Evolutionary conservation across 2,113 vertebrate genomes (phyloP).

Genomic region (Scomber colias): DNA sequence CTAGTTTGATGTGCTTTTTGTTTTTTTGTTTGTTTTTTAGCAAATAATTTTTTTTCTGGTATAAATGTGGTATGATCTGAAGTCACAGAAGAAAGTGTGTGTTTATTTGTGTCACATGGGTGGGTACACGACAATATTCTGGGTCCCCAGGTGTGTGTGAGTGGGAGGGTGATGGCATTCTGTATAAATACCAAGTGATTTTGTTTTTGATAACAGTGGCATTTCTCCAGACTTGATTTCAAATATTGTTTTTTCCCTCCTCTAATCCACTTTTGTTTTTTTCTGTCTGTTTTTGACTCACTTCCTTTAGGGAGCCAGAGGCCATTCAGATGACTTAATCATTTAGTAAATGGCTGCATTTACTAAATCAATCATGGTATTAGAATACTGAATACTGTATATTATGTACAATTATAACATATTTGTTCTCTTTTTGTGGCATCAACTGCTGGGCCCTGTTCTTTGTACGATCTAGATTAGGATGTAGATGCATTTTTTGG

Average conservation of each 20-base stretch:
- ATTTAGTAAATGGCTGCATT: not conserved
- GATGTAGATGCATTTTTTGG: no score
- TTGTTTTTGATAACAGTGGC: constrained; percentile 46
- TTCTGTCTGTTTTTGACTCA: not conserved
- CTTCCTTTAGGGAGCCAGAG: not conserved
- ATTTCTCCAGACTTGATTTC: constrained; percentile 32
- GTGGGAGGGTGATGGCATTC: constrained; percentile 39
- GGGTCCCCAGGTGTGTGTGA: constrained; percentile 25
- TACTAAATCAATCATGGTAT: not conserved
- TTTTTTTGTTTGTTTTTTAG: not conserved
- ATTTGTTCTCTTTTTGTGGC: no score
- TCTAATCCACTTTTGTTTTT: constrained; percentile 29
- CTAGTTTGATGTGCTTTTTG: not conserved
- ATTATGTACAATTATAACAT: not conserved
- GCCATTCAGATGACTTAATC: constrained; percentile 17
- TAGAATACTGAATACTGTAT: not conserved
- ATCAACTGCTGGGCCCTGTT: not conserved
- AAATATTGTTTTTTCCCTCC: not conserved
- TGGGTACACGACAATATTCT: constrained; percentile 6
- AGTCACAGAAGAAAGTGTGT: not conserved
- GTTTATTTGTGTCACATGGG: not conserved
- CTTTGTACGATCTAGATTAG: no score
- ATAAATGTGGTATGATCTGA: not conserved
- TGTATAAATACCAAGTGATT: constrained; percentile 33
- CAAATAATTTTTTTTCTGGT: constrained; percentile 7